Evolutionary conservation across 2,888 invertebrate species (phyloP).

Genomic region (Polydesmus complanatus): DNA sequence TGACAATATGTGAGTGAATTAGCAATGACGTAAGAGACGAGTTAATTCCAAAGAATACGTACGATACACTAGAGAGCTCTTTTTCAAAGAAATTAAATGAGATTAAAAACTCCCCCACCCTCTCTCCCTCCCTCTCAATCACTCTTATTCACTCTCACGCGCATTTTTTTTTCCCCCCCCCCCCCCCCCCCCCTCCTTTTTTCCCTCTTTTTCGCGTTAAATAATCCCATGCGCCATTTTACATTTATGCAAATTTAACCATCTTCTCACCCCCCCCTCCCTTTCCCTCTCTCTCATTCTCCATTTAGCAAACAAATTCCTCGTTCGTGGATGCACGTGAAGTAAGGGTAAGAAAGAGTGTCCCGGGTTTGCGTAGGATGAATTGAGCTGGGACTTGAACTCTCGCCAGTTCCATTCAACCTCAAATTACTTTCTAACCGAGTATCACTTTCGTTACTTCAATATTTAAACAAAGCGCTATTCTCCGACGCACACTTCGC

Average conservation of each 20-base stretch:
- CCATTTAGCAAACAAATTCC: too few relatives aligned
- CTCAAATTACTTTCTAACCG: too few relatives aligned
- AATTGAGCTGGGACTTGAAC: too few relatives aligned
- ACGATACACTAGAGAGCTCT: neutral
- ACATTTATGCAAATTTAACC: neutral
- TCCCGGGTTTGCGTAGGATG: too few relatives aligned
- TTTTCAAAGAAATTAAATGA: neutral
- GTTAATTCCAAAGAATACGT: neutral
- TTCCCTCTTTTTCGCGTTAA: neutral
- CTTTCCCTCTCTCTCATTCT: too few relatives aligned
- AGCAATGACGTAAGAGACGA: neutral
- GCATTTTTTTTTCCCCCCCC: neutral
- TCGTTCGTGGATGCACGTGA: too few relatives aligned
- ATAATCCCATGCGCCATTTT: neutral
- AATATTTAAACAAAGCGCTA: too few relatives aligned
- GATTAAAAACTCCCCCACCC: neutral
- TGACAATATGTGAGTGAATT: neutral
- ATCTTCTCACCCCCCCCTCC: too few relatives aligned
- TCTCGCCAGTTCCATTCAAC: too few relatives aligned
- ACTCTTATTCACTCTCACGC: neutral
- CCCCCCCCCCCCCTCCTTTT: neutral
- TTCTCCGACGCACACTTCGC: too few relatives aligned
- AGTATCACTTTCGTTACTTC: too few relatives aligned
- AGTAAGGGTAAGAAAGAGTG: too few relatives aligned
- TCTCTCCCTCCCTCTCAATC: neutral